Evolutionary conservation across 2,113 vertebrate genomes (phyloP).

Genomic region (Leptocoma aspasia): DNA sequence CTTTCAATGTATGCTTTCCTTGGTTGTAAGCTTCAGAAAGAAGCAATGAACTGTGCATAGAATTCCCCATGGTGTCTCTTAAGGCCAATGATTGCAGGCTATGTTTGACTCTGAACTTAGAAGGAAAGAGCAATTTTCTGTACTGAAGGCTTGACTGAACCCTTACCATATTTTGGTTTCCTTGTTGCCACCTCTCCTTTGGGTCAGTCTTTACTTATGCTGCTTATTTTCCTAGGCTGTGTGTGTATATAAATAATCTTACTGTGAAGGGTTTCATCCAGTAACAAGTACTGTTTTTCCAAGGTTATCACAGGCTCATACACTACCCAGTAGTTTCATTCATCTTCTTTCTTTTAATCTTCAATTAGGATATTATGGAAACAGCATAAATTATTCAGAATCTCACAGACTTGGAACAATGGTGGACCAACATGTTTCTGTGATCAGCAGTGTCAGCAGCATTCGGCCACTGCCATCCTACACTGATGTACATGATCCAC

Average conservation of each 20-base stretch:
- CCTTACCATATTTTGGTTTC: background rate
- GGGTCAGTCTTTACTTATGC: background rate
- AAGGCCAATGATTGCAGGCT: background rate
- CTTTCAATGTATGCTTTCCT: background rate
- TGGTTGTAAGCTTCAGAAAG: background rate
- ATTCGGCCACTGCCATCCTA: slow-evolving; percentile 81
- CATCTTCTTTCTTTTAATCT: background rate
- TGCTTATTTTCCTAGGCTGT: background rate
- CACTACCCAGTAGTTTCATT: background rate
- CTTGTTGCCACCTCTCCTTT: background rate
- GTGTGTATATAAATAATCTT: background rate
- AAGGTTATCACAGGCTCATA: background rate
- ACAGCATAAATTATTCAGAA: slow-evolving; percentile 79
- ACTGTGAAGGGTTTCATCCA: background rate
- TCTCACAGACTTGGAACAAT: slow-evolving; percentile 84
- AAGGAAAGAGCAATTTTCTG: background rate
- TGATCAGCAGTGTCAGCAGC: slow-evolving; percentile 92
- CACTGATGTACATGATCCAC: slow-evolving; percentile 89
- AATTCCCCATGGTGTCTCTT: background rate
- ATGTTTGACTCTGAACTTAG: background rate
- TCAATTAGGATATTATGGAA: slow-evolving; percentile 85
- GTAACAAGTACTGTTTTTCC: background rate
- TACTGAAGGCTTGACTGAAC: background rate
- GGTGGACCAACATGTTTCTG: slow-evolving; percentile 94
- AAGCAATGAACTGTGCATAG: background rate